Conservation (phyloP, 2,888 invertebrate species). For the Watsonalla cultraria region DNA sequence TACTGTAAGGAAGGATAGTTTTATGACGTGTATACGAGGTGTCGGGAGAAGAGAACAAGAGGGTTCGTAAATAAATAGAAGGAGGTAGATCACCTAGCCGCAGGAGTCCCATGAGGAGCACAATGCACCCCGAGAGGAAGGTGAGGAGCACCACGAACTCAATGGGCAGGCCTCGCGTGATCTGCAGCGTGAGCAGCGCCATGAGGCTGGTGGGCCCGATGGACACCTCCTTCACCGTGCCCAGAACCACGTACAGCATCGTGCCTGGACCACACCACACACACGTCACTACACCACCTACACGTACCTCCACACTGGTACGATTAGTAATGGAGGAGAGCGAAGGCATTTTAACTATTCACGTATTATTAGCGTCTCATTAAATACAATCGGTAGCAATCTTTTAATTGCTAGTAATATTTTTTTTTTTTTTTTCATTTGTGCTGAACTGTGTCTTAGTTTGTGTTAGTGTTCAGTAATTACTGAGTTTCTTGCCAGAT, state of each 20-base stretch:
- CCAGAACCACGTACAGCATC: constrained; percentile 91
- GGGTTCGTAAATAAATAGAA: not conserved
- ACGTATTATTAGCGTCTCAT: too few species aligned
- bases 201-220: constrained; percentile 97
- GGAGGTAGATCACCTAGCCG: constrained; percentile 81
- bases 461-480: too few species aligned
- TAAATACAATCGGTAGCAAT: too few species aligned
- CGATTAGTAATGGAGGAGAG: too few species aligned
- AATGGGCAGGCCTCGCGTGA: constrained; percentile 82
- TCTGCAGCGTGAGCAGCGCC: constrained; percentile 90
- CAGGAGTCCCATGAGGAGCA: constrained; percentile 89
- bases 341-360: too few species aligned
- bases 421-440: too few species aligned
- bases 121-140: constrained; percentile 87
- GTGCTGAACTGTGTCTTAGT: too few species aligned
- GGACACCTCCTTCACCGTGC: constrained; percentile 91
- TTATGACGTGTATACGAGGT: too few species aligned
- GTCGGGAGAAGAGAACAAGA: too few species aligned
- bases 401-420: too few species aligned
- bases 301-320: not conserved
- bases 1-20: too few species aligned
- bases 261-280: constrained; percentile 74
- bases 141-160: constrained; percentile 87
- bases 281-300: not conserved
- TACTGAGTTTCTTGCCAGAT: too few species aligned